Evolutionary conservation across 2,113 vertebrate species (phyloP).

Genomic region (Laterallus jamaicensis): DNA sequence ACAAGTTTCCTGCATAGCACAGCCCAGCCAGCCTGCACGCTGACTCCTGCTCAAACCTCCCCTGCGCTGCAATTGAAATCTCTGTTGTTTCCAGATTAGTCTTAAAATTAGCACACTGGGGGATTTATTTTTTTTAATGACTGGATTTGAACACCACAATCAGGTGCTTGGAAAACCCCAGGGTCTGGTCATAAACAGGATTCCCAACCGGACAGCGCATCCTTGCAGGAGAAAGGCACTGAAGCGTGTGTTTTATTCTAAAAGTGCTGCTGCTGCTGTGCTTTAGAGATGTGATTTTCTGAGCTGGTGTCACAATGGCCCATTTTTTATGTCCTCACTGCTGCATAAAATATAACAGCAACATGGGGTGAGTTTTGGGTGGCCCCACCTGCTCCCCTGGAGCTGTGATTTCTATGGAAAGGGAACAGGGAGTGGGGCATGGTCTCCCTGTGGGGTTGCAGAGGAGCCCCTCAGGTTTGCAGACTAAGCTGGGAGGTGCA

Average conservation of each 20-base stretch:
- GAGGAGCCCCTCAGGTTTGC: background rate
- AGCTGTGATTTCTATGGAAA: background rate
- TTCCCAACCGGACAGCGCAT: background rate
- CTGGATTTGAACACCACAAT: background rate
- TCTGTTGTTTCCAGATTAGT: background rate
- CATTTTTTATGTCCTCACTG: background rate
- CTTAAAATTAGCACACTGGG: background rate
- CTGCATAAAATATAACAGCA: background rate
- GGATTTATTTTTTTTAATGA: background rate
- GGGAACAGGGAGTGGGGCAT: background rate
- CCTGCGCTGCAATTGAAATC: background rate
- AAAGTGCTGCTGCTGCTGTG: background rate
- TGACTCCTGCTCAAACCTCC: background rate
- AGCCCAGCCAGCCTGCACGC: background rate
- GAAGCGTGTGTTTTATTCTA: background rate
- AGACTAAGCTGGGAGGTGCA: background rate
- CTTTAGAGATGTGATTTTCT: background rate
- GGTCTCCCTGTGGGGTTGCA: accelerated
- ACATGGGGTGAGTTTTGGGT: background rate
- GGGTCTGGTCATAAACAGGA: background rate
- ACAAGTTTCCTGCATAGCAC: background rate
- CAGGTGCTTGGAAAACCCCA: background rate
- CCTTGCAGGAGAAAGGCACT: background rate
- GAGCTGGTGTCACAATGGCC: background rate
- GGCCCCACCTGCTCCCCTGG: background rate